Conservation (phyloP, 2,797 vertebrate species). For the Bradypodion pumilum region DNA sequence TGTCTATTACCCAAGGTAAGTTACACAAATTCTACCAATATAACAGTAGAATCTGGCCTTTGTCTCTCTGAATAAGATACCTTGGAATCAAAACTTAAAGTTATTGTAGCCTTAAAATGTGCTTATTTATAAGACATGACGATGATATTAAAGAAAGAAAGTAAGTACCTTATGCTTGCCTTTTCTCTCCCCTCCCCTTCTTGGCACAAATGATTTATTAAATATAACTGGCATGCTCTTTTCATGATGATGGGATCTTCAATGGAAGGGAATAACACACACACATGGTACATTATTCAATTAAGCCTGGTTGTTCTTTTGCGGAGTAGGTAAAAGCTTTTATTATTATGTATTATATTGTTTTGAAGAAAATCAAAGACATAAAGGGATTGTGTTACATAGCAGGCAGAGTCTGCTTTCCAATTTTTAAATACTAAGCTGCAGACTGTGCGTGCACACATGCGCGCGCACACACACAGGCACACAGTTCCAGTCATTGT, state of each 20-base stretch:
- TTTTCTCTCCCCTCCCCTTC: too few species aligned
- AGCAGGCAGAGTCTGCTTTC: neutral
- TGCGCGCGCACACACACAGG: neutral
- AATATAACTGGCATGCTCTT: conserved; percentile 6
- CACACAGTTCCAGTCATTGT: neutral
- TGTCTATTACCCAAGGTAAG: too few species aligned
- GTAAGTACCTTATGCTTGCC: neutral
- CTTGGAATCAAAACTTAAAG: neutral
- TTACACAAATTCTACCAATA: too few species aligned
- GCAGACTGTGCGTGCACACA: neutral
- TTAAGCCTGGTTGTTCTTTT: neutral
- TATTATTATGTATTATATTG: conserved; percentile 19
- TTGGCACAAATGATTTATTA: conserved; percentile 15
- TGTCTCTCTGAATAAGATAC: neutral
- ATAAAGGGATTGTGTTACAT: neutral
- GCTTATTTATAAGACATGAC: neutral
- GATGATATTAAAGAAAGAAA: neutral
- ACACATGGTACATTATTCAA: conserved; percentile 1
- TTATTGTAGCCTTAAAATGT: neutral
- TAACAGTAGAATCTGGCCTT: too few species aligned
- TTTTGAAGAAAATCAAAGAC: neutral
- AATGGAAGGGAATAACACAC: neutral
- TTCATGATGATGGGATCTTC: conserved; percentile 9
- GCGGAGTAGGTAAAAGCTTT: neutral
- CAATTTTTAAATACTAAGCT: neutral